Evolutionary conservation across 2,797 vertebrate species (phyloP), one percentile per base, ranked within the genome.

Genomic region (Hyperoplus lanceolatus): DNA sequence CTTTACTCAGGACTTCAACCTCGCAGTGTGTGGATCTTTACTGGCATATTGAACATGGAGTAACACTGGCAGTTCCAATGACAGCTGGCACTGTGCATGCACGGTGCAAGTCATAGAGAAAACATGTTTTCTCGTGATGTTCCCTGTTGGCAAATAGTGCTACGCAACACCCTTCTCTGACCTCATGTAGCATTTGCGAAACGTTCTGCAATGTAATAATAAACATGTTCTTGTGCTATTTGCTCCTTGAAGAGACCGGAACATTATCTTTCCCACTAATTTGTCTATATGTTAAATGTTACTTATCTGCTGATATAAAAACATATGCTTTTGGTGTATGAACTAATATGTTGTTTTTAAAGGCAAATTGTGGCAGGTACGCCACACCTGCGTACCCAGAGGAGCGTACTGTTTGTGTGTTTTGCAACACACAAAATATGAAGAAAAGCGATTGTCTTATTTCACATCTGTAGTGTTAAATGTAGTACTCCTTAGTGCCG

Each of bases 111-210:
- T 76, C 74, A 82, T 73, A 74, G 69, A 82, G 53, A 92, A 90
- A 94, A 93, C 92, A 93, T 91, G 90, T 90, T 92, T 91, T 93
- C 77, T 87, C 46, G 15, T 79, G 58, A 86, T 90, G 87, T 88
- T 80, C 87, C 88, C 60, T 84, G 54, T 81, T 57, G 29, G 85
- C 87, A 92, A 93, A 93, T 21, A 94, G 76, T 83, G 41, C 75
- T 77, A 80, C 75, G 85, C 85, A 90, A 91, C 75, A 81, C 62
- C 55, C 21, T 56, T 68, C 63, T 70, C 60, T 43, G 91, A 87
- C 87, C 86, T 86, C 42, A 56, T 72, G 41, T 50, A 48, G 67
- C 78, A 80, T 64, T 55, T 41, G 58, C 70, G 69, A 84, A 63
- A n/a, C 29, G 50, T 61, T 66, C 63, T 55, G 70, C 48, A 50